Percentiles rank a stretch among this genome's conserved stretches.
These are phyloP conservation scores for Sorex araneus DNA, from an alignment of 2,113 vertebrate species.

Conservation along the genomic window DNA sequence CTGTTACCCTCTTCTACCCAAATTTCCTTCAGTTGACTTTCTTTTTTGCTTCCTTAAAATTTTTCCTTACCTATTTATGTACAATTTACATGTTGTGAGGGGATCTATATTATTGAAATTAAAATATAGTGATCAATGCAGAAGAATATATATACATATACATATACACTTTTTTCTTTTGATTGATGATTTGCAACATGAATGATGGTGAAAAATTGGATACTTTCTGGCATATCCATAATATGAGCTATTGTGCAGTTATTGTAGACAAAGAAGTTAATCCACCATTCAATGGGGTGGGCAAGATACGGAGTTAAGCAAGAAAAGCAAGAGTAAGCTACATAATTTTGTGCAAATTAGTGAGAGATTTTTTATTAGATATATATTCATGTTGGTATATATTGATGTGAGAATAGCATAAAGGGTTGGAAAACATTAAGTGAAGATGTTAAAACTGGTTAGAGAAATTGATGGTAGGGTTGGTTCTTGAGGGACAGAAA, in stretches of 20 bases:
- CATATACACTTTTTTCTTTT: too few species aligned
- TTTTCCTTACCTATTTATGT: not conserved
- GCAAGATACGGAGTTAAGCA: not conserved
- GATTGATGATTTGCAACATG: not conserved
- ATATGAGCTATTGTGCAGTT: not conserved
- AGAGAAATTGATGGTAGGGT: not conserved
- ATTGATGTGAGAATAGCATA: not conserved
- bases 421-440: not conserved
- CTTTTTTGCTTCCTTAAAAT: not conserved
- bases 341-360: constrained; percentile 33
- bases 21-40: not conserved
- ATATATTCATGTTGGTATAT: not conserved
- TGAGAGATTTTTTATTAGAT: not conserved
- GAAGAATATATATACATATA: too few species aligned
- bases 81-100: constrained; percentile 1
- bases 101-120: constrained; percentile 5
- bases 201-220: not conserved
- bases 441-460: not conserved
- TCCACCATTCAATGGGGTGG: not conserved
- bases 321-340: constrained; percentile 54
- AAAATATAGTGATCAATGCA: not conserved
- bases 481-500: not conserved
- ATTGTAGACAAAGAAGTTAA: not conserved
- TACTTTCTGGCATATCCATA: not conserved
- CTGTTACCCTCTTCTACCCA: not conserved